Percentiles rank a stretch among this genome's conserved stretches.
Evolutionary conservation across 2,113 vertebrate species (phyloP).

Genomic region (Paratilapia polleni): DNA sequence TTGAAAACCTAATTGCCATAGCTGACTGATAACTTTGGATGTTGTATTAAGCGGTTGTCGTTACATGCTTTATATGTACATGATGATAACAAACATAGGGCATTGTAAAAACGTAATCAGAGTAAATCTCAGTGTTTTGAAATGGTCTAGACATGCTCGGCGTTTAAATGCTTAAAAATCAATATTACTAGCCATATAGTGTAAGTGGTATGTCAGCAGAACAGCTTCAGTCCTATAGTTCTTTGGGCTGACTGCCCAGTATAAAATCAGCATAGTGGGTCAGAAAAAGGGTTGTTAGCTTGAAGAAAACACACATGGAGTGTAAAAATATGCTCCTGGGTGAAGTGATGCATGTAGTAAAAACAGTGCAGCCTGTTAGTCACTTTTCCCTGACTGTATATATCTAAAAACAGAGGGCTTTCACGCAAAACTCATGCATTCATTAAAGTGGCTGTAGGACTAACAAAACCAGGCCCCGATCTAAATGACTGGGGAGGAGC

Average conservation of each 20-base stretch:
- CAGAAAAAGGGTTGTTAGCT: constrained; percentile 1
- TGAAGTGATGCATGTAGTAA: neutral
- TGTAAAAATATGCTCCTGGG: neutral
- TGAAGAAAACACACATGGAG: neutral
- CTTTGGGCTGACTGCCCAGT: neutral
- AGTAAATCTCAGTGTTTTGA: neutral
- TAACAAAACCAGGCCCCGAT: neutral
- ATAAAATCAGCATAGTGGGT: neutral
- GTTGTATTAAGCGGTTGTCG: neutral
- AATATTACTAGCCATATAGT: neutral
- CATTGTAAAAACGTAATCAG: neutral
- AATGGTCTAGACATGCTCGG: neutral
- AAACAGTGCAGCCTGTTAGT: neutral
- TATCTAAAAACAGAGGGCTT: neutral
- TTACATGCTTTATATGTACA: neutral
- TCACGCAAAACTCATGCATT: neutral
- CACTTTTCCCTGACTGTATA: neutral
- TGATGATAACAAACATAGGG: neutral
- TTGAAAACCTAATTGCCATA: neutral
- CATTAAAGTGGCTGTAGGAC: neutral
- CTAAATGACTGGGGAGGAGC: neutral
- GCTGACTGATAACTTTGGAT: neutral
- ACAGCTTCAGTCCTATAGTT: neutral
- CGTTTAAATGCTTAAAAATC: neutral
- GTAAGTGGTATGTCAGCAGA: neutral